Percentiles rank a stretch among this genome's conserved stretches.
These are phyloP conservation scores for Drepana falcataria DNA, from an alignment of 2,888 invertebrate species.

Conservation along the genomic window DNA sequence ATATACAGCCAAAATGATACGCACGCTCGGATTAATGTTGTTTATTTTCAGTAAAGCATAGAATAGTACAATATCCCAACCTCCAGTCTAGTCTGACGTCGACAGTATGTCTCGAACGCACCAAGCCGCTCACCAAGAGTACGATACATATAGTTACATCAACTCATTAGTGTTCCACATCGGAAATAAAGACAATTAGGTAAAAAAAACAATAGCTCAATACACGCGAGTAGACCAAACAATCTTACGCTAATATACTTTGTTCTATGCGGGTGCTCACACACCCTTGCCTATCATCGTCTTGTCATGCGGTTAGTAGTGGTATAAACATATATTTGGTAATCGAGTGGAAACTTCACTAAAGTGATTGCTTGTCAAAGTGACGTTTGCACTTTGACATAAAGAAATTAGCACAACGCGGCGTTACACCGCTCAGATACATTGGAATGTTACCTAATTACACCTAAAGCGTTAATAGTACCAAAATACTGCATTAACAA, in stretches of 20 bases:
- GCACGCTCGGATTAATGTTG: conserved; percentile 59
- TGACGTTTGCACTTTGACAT: conserved; percentile 26
- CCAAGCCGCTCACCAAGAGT: conserved; percentile 43
- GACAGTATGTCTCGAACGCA: conserved; percentile 38
- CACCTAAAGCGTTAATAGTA: conserved; percentile 62
- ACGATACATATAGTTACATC: conserved; percentile 13
- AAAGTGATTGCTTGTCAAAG: conserved; percentile 9
- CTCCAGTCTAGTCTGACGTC: conserved; percentile 53
- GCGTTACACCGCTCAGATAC: conserved; percentile 41
- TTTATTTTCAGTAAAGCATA: conserved; percentile 78
- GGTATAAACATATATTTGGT: conserved; percentile 49
- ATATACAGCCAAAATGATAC: no score
- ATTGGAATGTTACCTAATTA: conserved; percentile 69
- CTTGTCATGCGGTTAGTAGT: conserved; percentile 68
- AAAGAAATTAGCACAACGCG: conserved; percentile 30
- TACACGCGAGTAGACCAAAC: conserved; percentile 34
- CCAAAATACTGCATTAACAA: conserved; percentile 59
- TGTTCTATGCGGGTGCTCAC: conserved; percentile 40
- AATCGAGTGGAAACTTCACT: conserved; percentile 10
- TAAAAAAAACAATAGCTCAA: no score
- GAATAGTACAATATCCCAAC: conserved; percentile 74
- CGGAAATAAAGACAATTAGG: no score
- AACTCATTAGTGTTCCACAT: no score
- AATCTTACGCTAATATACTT: conserved; percentile 14
- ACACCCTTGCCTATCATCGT: not conserved